phyloP scores from a whole-genome alignment of 2,888 invertebrate species.

The Tinea pellionella region DNA sequence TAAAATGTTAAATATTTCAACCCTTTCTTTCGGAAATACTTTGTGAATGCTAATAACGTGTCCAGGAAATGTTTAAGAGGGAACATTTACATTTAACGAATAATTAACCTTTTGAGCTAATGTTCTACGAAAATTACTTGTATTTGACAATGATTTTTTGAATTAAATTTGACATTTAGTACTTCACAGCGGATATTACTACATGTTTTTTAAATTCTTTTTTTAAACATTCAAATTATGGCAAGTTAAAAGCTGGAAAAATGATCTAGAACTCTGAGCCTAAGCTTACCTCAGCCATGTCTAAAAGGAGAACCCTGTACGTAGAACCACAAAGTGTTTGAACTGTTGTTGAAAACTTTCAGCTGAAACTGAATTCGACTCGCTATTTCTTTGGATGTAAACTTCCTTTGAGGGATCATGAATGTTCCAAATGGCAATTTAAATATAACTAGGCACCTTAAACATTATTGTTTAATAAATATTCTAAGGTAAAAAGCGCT shows the following conservation, averaged over 20 bases:
- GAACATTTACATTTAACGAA: constrained; percentile 58
- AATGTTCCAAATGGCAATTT: not conserved
- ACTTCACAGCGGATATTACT: too few relatives aligned
- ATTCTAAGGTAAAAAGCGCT: too few relatives aligned
- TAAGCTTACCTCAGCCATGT: constrained; percentile 12
- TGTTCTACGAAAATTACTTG: not conserved
- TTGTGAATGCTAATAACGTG: constrained; percentile 63
- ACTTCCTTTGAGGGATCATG: constrained; percentile 12
- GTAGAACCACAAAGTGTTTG: constrained; percentile 61
- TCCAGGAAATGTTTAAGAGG: constrained; percentile 21
- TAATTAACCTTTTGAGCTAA: constrained; percentile 44
- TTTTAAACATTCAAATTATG: too few relatives aligned
- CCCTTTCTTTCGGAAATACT: constrained; percentile 57
- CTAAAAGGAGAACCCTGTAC: constrained; percentile 59
- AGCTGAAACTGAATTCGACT: constrained; percentile 25
- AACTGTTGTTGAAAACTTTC: constrained; percentile 65
- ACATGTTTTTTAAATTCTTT: too few relatives aligned
- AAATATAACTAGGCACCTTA: not conserved
- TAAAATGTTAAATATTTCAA: constrained; percentile 52
- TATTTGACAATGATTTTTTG: not conserved
- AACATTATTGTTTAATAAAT: not conserved
- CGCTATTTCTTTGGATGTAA: constrained; percentile 11
- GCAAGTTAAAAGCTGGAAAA: not conserved
- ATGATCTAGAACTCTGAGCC: not conserved
- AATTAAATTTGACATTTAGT: not conserved